Percentiles rank a stretch among this genome's conserved stretches.
These are phyloP conservation scores for Phorcus lineatus DNA, from an alignment of 2,888 invertebrate genomes.

Conservation along the genomic window DNA sequence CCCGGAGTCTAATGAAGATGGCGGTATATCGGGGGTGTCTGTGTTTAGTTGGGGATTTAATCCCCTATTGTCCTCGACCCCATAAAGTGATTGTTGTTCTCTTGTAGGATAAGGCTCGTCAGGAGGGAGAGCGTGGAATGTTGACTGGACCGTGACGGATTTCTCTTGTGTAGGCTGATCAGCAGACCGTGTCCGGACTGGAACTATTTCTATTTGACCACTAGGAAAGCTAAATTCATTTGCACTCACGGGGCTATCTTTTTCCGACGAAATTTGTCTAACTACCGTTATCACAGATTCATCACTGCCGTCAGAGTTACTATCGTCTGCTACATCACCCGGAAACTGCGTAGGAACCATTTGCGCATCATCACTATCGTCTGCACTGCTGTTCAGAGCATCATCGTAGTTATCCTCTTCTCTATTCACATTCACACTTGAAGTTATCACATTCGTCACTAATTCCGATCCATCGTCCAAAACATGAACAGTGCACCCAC, in stretches of 20 bases:
- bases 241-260: conserved; percentile 3
- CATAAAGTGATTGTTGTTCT: neutral
- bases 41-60: neutral
- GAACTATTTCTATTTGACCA: conserved; percentile 4
- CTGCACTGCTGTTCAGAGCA: neutral
- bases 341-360: neutral
- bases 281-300: conserved; percentile 58
- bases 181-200: neutral
- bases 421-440: neutral
- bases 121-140: conserved; percentile 1
- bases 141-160: conserved; percentile 3
- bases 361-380: conserved; percentile 13
- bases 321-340: conserved; percentile 29
- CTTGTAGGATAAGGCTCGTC: conserved; percentile 7
- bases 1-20: neutral
- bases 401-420: neutral
- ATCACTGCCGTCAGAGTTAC: conserved; percentile 39
- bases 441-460: conserved; percentile 1
- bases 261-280: conserved; percentile 19
- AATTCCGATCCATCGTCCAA: conserved; percentile 14
- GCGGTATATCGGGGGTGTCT: neutral
- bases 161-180: neutral
- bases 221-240: neutral
- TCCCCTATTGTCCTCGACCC: neutral
- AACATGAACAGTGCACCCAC: conserved; percentile 7